Evolutionary conservation across 2,113 vertebrate genomes (phyloP), one percentile per base, ranked within the genome.

Genomic region (Acrocephalus kingi): DNA sequence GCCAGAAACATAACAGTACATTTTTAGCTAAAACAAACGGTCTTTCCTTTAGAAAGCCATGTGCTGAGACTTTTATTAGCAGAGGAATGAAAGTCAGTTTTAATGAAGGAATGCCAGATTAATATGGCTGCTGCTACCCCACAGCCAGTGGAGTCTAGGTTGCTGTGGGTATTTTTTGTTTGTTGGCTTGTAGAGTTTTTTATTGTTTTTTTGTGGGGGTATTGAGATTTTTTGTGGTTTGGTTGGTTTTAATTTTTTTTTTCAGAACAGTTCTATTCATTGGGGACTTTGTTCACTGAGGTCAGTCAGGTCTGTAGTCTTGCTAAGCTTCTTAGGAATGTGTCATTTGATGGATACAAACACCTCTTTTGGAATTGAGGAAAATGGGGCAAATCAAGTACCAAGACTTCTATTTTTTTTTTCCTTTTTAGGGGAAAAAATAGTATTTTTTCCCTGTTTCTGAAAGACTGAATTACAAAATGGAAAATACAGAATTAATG

Each of bases 391-490:
- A 54, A 91, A 84, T 39, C 10, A 74, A 78, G 23, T 4, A 3
- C 20, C 19, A 55, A 58, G 5, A 24, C 3, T 43, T 45, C 4
- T 35, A 1, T 21, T 28, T 63, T 54, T 15, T 37, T n/a, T 4
- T 6, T 43, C 13, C 16, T 24, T n/a, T 24, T n/a, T 13, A 0
- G 8, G 20, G 8, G 4, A 4, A 5, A 10, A 13, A 23, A 11
- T 35, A 2, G 0, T 11, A 0, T 14, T 2, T 27, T 24, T 5
- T 1, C 3, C 9, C 3, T 56, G 2, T 63, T 71, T 80, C 31
- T 83, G 66, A 76, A 67, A 41, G 39, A 22, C 48, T 22, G 37
- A 58, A 39, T 77, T 46, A 39, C 9, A 62, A 45, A 84, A 69
- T 46, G 31, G 4, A n/a, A 66, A 56, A 33, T 13, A 58, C 15